Conservation (phyloP, 1,140 invertebrate genomes). For the Antheraea pernyi region DNA sequence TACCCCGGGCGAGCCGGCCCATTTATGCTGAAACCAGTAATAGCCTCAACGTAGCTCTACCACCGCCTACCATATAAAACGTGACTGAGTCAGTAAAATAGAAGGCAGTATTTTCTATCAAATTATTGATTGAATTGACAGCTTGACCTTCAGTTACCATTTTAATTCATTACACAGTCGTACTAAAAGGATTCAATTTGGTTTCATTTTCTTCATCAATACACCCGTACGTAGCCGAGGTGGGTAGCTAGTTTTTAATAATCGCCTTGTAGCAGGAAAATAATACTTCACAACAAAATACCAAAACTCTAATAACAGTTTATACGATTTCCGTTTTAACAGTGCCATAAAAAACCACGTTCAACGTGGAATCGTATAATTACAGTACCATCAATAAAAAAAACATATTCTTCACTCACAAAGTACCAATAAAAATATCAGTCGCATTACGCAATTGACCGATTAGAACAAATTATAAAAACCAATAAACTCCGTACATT, state of each 20-base stretch:
- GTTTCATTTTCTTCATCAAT: background rate
- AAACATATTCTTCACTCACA: conserved; percentile 6
- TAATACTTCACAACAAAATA: background rate
- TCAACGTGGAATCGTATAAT: background rate
- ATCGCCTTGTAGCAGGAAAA: background rate
- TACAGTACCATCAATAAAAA: background rate
- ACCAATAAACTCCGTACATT: conserved; percentile 15
- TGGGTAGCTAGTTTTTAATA: background rate
- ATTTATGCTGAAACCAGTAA: no score
- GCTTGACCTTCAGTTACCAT: no score
- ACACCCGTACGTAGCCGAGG: no score
- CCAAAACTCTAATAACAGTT: background rate
- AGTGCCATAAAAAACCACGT: conserved; percentile 4
- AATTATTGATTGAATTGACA: no score
- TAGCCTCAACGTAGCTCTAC: no score
- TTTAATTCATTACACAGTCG: no score
- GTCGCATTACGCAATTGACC: conserved; percentile 11
- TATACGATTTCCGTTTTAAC: conserved; percentile 7
- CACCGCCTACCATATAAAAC: no score
- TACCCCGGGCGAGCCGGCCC: no score
- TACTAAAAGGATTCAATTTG: no score
- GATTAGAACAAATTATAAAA: conserved; percentile 18
- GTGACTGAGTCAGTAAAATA: no score
- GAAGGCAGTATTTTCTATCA: no score
- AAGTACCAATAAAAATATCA: conserved; percentile 8